Evolutionary conservation across 2,888 invertebrate genomes (phyloP), one percentile per base, ranked within the genome.

Genomic region (Ernsta delagoae): DNA sequence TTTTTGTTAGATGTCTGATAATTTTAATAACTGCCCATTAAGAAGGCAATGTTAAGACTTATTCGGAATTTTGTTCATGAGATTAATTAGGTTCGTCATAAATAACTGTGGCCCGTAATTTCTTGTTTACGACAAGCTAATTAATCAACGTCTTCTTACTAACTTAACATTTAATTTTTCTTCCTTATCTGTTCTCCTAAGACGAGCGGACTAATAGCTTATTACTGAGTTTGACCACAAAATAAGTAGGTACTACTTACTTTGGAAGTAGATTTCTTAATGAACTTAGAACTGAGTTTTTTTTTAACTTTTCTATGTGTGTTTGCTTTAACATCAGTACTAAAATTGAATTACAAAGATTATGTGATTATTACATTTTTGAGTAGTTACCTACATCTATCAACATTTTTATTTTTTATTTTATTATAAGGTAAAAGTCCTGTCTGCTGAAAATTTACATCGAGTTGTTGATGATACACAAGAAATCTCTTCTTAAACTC

Each of bases 91-190:
- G 34, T 50, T 43, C 45, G 50, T 69, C 61, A 63, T 69, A 69
- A 76, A 78, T 75, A 77, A 80, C 74, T 73, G 76, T 76, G 72
- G 72, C 75, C 78, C 79, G 79, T 80, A 77, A 79, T 79, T 79
- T 71, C 75, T 79, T 79, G 79, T 78, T 80, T 75, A 72, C 73
- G 80, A 77, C 75, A 70, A 70, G 72, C 41, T 71, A 75, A 83
- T 84, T 82, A 78, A 83, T 82, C 81, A 77, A 73, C 68, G 74
- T 76, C 74, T 56, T 59, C 67, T 69, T 69, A 69, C 63, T 63
- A 69, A 69, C 41, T 74, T 70, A 70, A 72, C 64, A 67, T 61
- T 72, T 71, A 68, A 72, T 69, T 67, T 70, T 74, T 71, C 72
- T 75, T 71, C 71, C 71, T 72, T 66, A 70, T 68, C 64, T 69